Base-by-base conservation (phyloP, 1,140 invertebrate species). In the Nephotettix cincticeps region DNA sequence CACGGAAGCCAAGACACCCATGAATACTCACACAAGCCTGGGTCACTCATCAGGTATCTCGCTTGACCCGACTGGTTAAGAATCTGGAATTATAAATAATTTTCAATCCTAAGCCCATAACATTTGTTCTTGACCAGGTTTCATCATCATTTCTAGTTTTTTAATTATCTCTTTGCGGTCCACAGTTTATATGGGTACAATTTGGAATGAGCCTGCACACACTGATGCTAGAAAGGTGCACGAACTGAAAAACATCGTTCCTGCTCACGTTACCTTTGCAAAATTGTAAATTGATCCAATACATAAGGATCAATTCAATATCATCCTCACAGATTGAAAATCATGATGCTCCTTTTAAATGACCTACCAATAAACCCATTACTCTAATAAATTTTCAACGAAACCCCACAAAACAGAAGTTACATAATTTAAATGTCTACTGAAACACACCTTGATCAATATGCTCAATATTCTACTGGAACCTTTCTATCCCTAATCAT, bases 1-100 rank as follows among this genome's bases (percentile, higher is more conserved):
- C 56, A 61, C 23, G 56, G 56, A 11, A 61, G 56, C 56, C 56
- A 61, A 23, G 56, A 61, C 2, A 61, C 56, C 56, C 56, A 61
- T 27, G 56, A 61, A n/a, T 27, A 61, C 25, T 61, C 56, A 28
- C 56, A 61, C 25, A 61, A 6, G 9, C 56, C 56, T 13, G 56
- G 56, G 56, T 61, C 56, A 28, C 56, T 61, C 9, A 61, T 21
- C 4, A 61, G 21, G 56, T 61, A 61, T 13, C 56, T 25, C 25
- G 56, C 56, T n/a, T 61, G 14, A 4, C 14, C 56, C 28, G 56
- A 61, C 25, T 61, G 56, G 25, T 61, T 61, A 9, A 61, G 27
- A 4, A 27, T n/a, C 56, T 61, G 21, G 4, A 61, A 29, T 27
- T 21, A 54, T 6, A 54, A 11, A n/a, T 21, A 54, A 11, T 14